phyloP scores from a whole-genome alignment of 2,797 vertebrate species.

The Mycteria americana region DNA sequence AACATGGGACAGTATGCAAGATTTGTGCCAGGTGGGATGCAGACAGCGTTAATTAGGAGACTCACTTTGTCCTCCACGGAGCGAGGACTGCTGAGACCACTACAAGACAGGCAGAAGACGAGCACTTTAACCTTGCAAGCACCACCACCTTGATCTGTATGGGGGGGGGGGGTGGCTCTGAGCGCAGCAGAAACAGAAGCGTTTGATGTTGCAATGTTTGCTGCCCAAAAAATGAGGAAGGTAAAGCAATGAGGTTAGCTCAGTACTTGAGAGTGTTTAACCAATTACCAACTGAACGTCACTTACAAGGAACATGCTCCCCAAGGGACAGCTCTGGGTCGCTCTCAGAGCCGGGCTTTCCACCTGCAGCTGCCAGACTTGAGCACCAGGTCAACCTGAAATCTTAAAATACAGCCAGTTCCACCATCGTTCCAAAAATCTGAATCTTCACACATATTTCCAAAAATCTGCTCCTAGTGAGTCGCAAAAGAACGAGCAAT shows the following conservation, averaged over 20 bases:
- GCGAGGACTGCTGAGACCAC: neutral
- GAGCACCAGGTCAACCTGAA: neutral
- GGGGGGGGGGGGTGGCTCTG: neutral
- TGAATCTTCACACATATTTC: neutral
- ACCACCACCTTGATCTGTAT: neutral
- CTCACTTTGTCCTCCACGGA: rapidly evolving
- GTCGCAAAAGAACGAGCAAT: neutral
- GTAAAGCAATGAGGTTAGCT: constrained; percentile 9
- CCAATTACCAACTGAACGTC: neutral
- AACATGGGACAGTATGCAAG: rapidly evolving
- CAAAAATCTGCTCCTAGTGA: neutral
- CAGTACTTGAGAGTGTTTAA: neutral
- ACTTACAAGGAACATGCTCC: neutral
- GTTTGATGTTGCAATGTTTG: constrained; percentile 17
- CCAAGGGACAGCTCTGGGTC: neutral
- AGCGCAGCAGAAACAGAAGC: constrained; percentile 20
- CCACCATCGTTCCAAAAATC: neutral
- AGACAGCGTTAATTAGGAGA: neutral
- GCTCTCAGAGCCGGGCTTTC: neutral
- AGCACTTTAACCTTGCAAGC: neutral
- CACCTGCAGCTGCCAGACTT: neutral
- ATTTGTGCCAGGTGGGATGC: neutral
- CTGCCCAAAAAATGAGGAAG: constrained; percentile 22
- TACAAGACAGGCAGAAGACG: neutral
- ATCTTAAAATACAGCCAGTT: neutral